Percentiles rank a stretch among this genome's conserved stretches.
These are phyloP conservation scores for Narcine bancroftii DNA, from an alignment of 2,113 vertebrate species.

Conservation along the genomic window DNA sequence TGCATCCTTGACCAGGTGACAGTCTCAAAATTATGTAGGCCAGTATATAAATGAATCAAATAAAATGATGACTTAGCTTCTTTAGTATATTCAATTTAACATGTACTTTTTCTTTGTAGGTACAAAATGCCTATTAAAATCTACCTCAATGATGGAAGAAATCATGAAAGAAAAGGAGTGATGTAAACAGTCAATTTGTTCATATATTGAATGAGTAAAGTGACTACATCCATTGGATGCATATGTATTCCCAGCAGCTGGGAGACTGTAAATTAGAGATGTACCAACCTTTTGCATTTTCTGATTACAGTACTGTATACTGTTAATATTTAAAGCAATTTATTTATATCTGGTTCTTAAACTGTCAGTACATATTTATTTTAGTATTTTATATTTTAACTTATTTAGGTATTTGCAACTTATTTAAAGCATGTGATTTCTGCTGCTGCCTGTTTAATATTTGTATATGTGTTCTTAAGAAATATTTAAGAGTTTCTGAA, in stretches of 20 bases:
- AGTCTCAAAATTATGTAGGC: neutral
- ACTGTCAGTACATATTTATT: slow-evolving; percentile 36
- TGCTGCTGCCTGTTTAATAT: slow-evolving; percentile 32
- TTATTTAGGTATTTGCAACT: slow-evolving; percentile 35
- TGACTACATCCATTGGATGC: slow-evolving; percentile 32
- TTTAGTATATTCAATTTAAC: neutral
- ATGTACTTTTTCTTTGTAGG: neutral
- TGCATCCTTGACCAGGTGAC: neutral
- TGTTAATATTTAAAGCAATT: slow-evolving; percentile 35
- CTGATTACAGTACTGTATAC: neutral
- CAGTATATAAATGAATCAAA: neutral
- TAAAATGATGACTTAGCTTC: neutral
- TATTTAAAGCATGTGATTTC: slow-evolving; percentile 35
- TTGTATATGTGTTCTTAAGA: neutral
- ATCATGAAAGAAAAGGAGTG: neutral
- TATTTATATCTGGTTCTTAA: slow-evolving; percentile 34
- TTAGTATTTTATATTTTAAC: slow-evolving; percentile 37
- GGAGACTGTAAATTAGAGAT: slow-evolving; percentile 11
- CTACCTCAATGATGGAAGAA: slow-evolving; percentile 36
- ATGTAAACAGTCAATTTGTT: slow-evolving; percentile 15
- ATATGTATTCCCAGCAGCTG: slow-evolving; percentile 21
- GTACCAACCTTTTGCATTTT: slow-evolving; percentile 5
- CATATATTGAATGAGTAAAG: slow-evolving; percentile 6
- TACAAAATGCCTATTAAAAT: slow-evolving; percentile 21
- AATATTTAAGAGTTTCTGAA: slow-evolving; percentile 28